A percentile compares a stretch with the other conserved stretches of the same genome.
Conservation (phyloP, 2,113 vertebrate genomes). For the Panurus biarmicus region DNA sequence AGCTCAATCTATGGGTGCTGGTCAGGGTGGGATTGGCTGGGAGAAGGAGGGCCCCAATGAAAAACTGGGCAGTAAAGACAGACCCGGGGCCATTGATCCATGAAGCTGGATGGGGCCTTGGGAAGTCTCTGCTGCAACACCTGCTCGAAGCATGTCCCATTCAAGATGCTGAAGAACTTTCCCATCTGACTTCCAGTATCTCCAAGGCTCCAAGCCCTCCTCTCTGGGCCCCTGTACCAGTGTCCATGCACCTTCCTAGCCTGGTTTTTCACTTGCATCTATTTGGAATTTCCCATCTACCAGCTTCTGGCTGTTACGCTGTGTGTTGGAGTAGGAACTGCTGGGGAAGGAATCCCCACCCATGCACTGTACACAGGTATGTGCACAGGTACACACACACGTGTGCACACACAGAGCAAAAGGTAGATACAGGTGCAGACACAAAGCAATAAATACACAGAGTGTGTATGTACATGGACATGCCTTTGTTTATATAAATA, state of each 20-base stretch:
- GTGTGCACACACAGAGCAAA: no score
- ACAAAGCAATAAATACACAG: neutral
- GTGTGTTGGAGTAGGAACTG: neutral
- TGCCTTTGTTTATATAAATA: neutral
- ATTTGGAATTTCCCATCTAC: neutral
- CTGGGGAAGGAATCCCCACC: neutral
- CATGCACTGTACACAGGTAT: neutral
- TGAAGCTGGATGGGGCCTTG: neutral
- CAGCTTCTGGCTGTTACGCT: neutral
- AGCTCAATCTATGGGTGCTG: neutral
- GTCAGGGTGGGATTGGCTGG: neutral
- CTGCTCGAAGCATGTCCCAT: neutral
- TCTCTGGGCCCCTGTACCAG: accelerated
- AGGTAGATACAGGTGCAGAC: neutral
- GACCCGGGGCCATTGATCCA: neutral
- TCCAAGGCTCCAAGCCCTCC: neutral
- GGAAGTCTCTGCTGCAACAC: neutral
- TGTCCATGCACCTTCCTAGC: neutral
- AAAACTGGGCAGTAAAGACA: neutral
- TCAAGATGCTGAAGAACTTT: neutral
- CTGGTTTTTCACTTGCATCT: neutral
- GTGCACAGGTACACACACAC: accelerated
- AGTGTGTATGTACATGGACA: no score
- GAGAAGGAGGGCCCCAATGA: no score
- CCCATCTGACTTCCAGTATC: neutral